Evolutionary conservation across 2,888 invertebrate species (phyloP), one percentile per base, ranked within the genome.

Genomic region (Noctua pronuba): DNA sequence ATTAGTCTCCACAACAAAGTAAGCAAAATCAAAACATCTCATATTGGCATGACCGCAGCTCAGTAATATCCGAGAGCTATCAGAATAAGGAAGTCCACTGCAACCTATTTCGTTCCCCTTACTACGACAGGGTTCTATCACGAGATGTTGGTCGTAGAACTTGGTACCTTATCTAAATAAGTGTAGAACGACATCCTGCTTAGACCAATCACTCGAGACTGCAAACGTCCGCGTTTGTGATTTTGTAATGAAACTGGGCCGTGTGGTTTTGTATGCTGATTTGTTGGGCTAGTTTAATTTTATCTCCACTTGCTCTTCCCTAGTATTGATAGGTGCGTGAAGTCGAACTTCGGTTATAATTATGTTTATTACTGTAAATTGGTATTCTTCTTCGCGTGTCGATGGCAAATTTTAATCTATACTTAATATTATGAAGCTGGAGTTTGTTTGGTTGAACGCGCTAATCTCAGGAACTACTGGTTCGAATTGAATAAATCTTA

Each of bases 181-280:
- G 10, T 46, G 69, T 49, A 55, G 35, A 90, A 91, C 90, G 85
- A 90, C 93, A 92, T 94, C 94, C 94, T 93, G 92, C 92, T 93
- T 93, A 92, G 80, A 81, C 77, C 82, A 82, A 88, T 82, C 80
- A 81, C 78, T 69, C 52, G 71, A 52, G 76, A 86, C 83, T 82
- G 82, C 83, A 82, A 85, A 80, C 75, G 84, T 79, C 71, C 79
- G 75, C 72, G 67, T 82, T 82, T 79, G 84, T 84, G 81, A 84
- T 86, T 86, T 86, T 79, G 77, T 60, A 73, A 79, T 81, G 79
- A 69, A 86, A 75, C 84, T 79, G 68, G 79, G 80, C 65, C 70
- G 55, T 82, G 82, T 82, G 85, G 85, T 82, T 84, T 78, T 84
- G 78, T 69, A 66, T 58, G 60, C 62, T 67, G 70, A 78, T 84